Percentiles rank a stretch among this genome's conserved stretches.
phyloP scores from a whole-genome alignment of 1,140 invertebrate genomes.

The Brachystomella parvula region DNA sequence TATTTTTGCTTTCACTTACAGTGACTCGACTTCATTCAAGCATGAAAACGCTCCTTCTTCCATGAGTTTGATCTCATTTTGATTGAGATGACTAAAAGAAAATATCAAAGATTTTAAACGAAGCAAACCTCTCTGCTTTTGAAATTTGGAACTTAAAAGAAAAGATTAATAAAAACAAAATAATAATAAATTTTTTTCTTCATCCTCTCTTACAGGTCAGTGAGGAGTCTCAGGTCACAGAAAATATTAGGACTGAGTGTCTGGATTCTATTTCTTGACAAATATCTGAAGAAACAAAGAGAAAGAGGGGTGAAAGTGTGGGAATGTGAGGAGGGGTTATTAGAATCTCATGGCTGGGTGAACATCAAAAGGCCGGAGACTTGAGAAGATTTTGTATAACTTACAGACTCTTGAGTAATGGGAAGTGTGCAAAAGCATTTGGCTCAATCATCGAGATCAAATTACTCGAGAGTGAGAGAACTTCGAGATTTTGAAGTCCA shows the following conservation, averaged over 20 bases:
- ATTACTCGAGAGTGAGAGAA: constrained; percentile 6
- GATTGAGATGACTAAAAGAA: constrained; percentile 40
- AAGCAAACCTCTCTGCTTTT: background rate
- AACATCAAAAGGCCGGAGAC: too few species aligned
- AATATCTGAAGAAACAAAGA: constrained; percentile 39
- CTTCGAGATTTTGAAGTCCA: background rate
- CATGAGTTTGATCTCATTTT: constrained; percentile 41
- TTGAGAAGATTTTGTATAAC: too few species aligned
- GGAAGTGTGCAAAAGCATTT: background rate
- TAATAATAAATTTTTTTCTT: too few species aligned
- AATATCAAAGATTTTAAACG: background rate
- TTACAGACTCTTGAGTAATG: constrained; percentile 3
- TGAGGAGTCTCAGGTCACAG: constrained; percentile 41
- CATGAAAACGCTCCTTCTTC: constrained; percentile 39
- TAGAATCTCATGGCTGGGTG: background rate
- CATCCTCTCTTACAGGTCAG: constrained; percentile 46
- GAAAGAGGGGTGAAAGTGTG: background rate
- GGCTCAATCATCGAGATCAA: background rate
- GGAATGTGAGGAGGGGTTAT: too few species aligned
- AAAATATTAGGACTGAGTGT: constrained; percentile 40
- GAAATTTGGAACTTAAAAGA: background rate
- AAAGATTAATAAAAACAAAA: background rate
- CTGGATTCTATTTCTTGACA: constrained; percentile 43
- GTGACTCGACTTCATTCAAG: constrained; percentile 39
- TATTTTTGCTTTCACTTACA: constrained; percentile 43